Evolutionary conservation across 2,888 invertebrate species (phyloP).

Genomic region (Caenorhabditis sp.): DNA sequence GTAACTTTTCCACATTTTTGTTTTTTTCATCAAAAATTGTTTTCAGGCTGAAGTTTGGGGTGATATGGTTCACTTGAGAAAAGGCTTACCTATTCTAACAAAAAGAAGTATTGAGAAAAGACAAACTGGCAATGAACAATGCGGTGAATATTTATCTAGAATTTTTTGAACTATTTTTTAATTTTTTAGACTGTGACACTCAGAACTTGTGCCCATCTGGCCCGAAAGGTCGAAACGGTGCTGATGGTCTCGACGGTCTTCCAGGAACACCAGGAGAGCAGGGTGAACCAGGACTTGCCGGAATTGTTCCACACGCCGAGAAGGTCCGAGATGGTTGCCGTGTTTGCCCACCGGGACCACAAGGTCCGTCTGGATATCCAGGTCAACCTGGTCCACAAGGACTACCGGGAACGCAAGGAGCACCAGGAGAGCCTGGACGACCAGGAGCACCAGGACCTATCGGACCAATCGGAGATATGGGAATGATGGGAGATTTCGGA

Average conservation of each 20-base stretch:
- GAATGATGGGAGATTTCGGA: slow-evolving; percentile 70
- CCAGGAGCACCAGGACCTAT: slow-evolving; percentile 71
- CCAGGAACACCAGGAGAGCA: slow-evolving; percentile 54
- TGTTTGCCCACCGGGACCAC: slow-evolving; percentile 51
- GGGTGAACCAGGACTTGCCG: slow-evolving; percentile 46
- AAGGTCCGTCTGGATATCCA: slow-evolving; percentile 57
- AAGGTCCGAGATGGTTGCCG: slow-evolving; percentile 41
- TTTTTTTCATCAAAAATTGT: neutral
- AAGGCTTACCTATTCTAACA: slow-evolving; percentile 20
- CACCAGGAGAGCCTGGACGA: slow-evolving; percentile 70
- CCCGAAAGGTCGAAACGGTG: slow-evolving; percentile 63
- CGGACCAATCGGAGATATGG: slow-evolving; percentile 50
- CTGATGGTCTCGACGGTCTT: slow-evolving; percentile 67
- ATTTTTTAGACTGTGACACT: slow-evolving; percentile 42
- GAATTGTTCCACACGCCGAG: slow-evolving; percentile 43
- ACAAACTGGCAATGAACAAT: slow-evolving; percentile 38
- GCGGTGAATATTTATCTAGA: slow-evolving; percentile 17
- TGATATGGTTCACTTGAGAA: slow-evolving; percentile 39
- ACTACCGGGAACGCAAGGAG: slow-evolving; percentile 70
- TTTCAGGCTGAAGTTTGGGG: slow-evolving; percentile 54
- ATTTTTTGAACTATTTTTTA: neutral
- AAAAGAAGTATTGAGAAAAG: slow-evolving; percentile 40
- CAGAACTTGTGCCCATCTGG: slow-evolving; percentile 51
- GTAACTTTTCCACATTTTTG: slow-evolving; percentile 12
- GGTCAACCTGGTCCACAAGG: slow-evolving; percentile 67